Evolutionary conservation across 92 coral and sea anemone species (phyloP), one percentile per base, ranked within the genome.

Genomic region (Parazoanthus atlanticus): DNA sequence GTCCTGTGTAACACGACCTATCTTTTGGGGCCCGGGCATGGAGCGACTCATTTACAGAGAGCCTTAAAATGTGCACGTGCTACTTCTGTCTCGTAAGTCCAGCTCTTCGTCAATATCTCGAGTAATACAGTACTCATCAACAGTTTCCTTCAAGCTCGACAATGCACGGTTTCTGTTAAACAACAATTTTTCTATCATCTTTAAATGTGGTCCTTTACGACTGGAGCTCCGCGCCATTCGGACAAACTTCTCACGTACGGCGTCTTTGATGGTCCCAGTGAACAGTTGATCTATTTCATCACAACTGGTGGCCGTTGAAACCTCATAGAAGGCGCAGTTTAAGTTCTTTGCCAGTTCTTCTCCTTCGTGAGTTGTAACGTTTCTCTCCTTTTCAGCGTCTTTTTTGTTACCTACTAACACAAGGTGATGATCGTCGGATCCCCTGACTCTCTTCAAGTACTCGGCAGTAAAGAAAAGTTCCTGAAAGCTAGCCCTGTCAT

Each of bases 91-190:
- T 30, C 95, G 90, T 33, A 82, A 79, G 25, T 85, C 90, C 12
- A 79, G 79, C 9, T 89, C 88, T 15, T 92, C 96, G 7, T 90
- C 89, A 29, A 76, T 23, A 8, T 90, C 85, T 29, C 93, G 67
- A 49, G 95, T 91, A 19, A 88, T 93, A 47, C 91, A 94, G 73
- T 94, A 94, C 64, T 92, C 91, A 56, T 94, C 96, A 8, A 92
- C 85, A 3, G 96, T 94, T 87, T 94, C 96, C 21, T 85, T 90
- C 28, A 94, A 81, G 49, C 96, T 94, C 9, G 96, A 94, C 92
- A 92, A 90, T 12, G 96, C 96, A 32, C 96, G 88, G 71, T 90
- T 90, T 67, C 96, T 77, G 13, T 90, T 47, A 74, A 74, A 17
- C 34, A 89, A 89, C 43, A 92, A 92, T 74, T 92, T 94, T 15